phyloP scores from a whole-genome alignment of 2,888 invertebrate species.

The Zygothrica quintamaculata region DNA sequence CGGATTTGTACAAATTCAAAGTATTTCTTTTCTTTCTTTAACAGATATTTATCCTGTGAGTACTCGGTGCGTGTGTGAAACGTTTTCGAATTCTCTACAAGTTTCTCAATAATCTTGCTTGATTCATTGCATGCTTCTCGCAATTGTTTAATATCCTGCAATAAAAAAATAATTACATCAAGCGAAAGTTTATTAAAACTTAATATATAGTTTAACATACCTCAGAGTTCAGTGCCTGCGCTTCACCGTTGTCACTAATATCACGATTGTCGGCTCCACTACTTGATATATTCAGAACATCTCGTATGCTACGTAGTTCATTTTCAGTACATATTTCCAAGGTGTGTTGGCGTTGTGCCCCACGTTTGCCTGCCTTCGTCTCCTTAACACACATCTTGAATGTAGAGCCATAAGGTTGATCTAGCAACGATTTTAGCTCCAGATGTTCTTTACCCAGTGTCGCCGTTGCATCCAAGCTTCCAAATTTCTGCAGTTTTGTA shows the following conservation, averaged over 20 bases:
- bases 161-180: too few species aligned
- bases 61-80: conserved; percentile 96
- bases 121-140: conserved; percentile 90
- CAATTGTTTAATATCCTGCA: conserved; percentile 91
- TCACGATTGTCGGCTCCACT: conserved; percentile 94
- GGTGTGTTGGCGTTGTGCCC: conserved; percentile 86
- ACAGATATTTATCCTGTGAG: conserved; percentile 96
- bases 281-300: conserved; percentile 87
- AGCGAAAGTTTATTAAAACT: too few species aligned
- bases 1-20: conserved; percentile 92
- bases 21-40: conserved; percentile 97
- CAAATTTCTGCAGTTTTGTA: conserved; percentile 90
- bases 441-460: conserved; percentile 89
- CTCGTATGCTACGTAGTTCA: conserved; percentile 86
- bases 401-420: conserved; percentile 89
- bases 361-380: conserved; percentile 61
- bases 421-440: conserved; percentile 88
- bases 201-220: conserved; percentile 10
- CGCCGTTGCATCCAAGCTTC: conserved; percentile 87
- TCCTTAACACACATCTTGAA: conserved; percentile 90
- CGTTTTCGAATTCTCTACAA: conserved; percentile 96
- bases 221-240: conserved; percentile 91
- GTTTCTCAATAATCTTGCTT: conserved; percentile 92
- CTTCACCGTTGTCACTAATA: conserved; percentile 89
- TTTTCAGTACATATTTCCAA: conserved; percentile 86